These are phyloP conservation scores for Rhagonycha lutea DNA, from an alignment of 2,888 invertebrate species.

Conservation along the genomic window DNA sequence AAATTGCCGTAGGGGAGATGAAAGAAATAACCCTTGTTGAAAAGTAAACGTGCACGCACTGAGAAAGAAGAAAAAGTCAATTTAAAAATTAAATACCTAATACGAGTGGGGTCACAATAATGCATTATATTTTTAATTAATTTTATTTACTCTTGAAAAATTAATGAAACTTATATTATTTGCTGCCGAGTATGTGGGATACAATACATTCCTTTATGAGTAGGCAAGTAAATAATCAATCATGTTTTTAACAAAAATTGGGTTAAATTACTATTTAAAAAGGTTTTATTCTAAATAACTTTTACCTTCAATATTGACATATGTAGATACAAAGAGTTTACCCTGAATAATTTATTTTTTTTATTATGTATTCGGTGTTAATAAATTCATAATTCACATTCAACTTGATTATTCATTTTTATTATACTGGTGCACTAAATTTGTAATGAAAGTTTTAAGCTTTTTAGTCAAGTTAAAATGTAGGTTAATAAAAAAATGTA, in stretches of 20 bases:
- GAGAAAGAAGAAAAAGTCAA: background rate
- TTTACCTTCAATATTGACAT: background rate
- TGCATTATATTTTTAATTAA: background rate
- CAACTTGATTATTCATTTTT: background rate
- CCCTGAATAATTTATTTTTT: background rate
- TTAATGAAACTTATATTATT: background rate
- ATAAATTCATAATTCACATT: background rate
- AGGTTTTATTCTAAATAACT: background rate
- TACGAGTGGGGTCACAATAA: background rate
- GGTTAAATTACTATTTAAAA: background rate
- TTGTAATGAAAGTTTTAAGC: background rate
- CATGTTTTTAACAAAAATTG: background rate
- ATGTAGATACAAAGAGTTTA: background rate
- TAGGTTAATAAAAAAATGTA: background rate
- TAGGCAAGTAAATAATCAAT: background rate
- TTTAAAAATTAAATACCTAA: background rate
- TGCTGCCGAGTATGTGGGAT: background rate
- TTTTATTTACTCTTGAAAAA: background rate
- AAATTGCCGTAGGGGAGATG: background rate
- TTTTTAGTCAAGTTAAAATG: background rate
- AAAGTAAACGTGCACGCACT: background rate
- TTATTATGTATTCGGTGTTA: background rate
- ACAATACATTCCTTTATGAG: background rate
- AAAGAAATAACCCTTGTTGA: background rate
- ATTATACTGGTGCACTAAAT: background rate